Evolutionary conservation across 2,888 invertebrate species (phyloP), one percentile per base, ranked within the genome.

Genomic region (Deilephila elpenor): DNA sequence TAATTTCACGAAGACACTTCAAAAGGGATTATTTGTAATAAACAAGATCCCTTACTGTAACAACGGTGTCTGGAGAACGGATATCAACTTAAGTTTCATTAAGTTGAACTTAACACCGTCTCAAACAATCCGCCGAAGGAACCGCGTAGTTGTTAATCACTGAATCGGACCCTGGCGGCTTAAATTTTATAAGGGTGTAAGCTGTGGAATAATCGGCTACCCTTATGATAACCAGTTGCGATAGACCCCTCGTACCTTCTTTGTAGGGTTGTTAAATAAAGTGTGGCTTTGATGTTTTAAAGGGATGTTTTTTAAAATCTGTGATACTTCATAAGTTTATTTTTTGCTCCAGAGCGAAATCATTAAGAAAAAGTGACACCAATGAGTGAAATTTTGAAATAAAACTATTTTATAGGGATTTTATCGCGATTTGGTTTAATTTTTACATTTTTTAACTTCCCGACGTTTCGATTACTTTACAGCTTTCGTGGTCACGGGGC

Each of bases 131-230:
- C 83, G 79, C 73, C 67, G 75, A 79, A 81, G 81, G 80, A 81
- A 81, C 80, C 80, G 79, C 79, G 76, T 80, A 77, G 78, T 78
- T 82, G 86, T 86, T 89, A 89, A 89, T 89, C 87, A 87, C 83
- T 79, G 82, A 83, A 86, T 86, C 80, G 83, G 79, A 79, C 88
- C 85, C 87, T 75, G 79, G 85, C 81, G 88, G 81, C 79, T 81
- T 78, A 74, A 76, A 78, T 81, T 79, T 79, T 76, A 83, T 83
- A 81, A 75, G 73, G 74, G 72, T 75, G 81, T 77, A 76, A 78
- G 77, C 77, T 77, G 74, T 74, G 75, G 78, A 75, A 78, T 83
- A 83, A 83, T 85, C 81, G 72, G 53, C 62, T 75, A 60, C 70
- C 53, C 32, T 72, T 72, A 32, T 71, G 70, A 67, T 67, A 29